A percentile compares a stretch with the other conserved stretches of the same genome.
These are phyloP conservation scores for Lacerta agilis DNA, from an alignment of 2,797 vertebrate genomes.

Conservation along the genomic window DNA sequence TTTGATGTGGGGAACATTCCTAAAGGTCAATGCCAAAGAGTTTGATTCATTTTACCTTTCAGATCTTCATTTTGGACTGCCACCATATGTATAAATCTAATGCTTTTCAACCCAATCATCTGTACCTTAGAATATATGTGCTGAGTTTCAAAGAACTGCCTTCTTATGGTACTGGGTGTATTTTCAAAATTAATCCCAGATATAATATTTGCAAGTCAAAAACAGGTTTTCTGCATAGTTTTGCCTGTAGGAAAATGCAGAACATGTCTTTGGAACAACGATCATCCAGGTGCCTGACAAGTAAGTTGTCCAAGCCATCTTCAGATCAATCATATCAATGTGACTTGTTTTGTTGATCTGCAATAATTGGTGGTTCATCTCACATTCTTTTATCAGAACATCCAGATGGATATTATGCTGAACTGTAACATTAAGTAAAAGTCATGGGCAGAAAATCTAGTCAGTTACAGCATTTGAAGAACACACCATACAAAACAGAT, in stretches of 20 bases:
- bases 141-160: slow-evolving; percentile 31
- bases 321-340: slow-evolving; percentile 69
- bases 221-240: slow-evolving; percentile 71
- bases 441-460: slow-evolving; percentile 1
- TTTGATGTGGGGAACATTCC: not conserved
- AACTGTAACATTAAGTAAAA: slow-evolving; percentile 30
- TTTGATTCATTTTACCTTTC: not conserved
- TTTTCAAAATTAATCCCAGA: slow-evolving; percentile 65
- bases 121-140: slow-evolving; percentile 29
- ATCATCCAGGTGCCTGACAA: slow-evolving; percentile 60
- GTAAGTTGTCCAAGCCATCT: slow-evolving; percentile 67
- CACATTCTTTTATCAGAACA: slow-evolving; percentile 63
- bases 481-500: not conserved
- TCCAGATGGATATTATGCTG: slow-evolving; percentile 44
- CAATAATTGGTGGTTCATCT: slow-evolving; percentile 35
- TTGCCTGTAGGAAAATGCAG: slow-evolving; percentile 66
- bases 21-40: not conserved
- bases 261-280: slow-evolving; percentile 63
- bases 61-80: not conserved
- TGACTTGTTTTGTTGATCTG: slow-evolving; percentile 65
- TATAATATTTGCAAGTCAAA: slow-evolving; percentile 70
- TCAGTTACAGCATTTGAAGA: slow-evolving; percentile 21
- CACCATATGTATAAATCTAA: not conserved
- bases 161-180: slow-evolving; percentile 63
- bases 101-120: slow-evolving; percentile 51